Conservation (phyloP, 2,888 invertebrate genomes). For the Nymphalis c-album region DNA sequence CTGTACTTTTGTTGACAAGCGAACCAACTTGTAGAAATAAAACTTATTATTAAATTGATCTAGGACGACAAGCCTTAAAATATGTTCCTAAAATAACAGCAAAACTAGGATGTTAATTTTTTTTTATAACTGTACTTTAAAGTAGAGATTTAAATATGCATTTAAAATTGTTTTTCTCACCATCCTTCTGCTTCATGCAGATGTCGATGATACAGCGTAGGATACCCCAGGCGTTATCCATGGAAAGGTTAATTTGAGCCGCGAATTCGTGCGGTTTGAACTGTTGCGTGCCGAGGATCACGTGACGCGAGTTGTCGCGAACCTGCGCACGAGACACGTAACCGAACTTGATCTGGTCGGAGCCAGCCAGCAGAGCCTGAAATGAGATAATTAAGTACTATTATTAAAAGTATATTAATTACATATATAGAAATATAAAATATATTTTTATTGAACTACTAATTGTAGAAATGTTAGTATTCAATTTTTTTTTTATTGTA, state of each 20-base stretch:
- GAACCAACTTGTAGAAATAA: too few species aligned
- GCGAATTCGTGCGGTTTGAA: constrained; percentile 99
- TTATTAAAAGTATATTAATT: too few species aligned
- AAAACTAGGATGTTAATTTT: background rate
- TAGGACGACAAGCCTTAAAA: too few species aligned
- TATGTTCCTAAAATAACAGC: background rate
- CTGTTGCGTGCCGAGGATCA: constrained; percentile 97
- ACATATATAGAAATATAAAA: too few species aligned
- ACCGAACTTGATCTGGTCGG: constrained; percentile 98
- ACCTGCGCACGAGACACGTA: constrained; percentile 98
- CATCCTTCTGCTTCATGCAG: constrained; percentile 97
- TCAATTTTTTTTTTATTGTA: too few species aligned
- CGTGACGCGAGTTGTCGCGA: constrained; percentile 97
- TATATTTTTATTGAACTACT: too few species aligned
- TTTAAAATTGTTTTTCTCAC: constrained; percentile 64
- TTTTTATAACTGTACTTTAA: too few species aligned
- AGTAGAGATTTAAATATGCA: too few species aligned
- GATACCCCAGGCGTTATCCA: constrained; percentile 99
- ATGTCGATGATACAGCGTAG: constrained; percentile 98
- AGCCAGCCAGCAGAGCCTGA: constrained; percentile 94
- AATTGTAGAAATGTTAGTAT: too few species aligned
- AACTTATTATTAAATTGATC: too few species aligned
- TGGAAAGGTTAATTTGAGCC: constrained; percentile 98
- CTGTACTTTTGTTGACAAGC: too few species aligned
- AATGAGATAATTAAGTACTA: too few species aligned